Evolutionary conservation across 1,140 invertebrate species (phyloP), one percentile per base, ranked within the genome.

Genomic region (Laodelphax striatellus): DNA sequence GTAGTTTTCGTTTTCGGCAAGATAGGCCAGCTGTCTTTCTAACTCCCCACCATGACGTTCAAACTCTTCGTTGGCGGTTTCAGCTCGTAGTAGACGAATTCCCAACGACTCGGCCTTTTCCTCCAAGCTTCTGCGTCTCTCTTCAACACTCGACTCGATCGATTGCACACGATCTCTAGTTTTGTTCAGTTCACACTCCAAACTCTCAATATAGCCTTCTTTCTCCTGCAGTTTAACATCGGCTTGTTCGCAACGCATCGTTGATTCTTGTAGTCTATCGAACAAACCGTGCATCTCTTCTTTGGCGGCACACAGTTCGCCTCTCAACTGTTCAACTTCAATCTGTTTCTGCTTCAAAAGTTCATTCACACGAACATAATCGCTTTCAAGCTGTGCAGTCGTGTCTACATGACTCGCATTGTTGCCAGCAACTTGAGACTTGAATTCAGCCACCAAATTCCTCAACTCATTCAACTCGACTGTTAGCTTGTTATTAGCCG

Each of bases 191-290:
- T 88, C 84, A 16, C 76, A 72, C 65, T 88, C 82, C 46, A 88
- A 73, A 55, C 78, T 82, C 70, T 88, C 85, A 46, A 87, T 82
- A 63, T 84, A 83, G 10, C 83, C 76, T 65, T 87, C 83, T 54
- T 83, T 71, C 70, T 88, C 84, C 68, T 86, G 82, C 19, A 88
- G 68, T 71, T 87, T 88, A 5, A 80, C 80, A 55, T 84, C 73
- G 31, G 52, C 53, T 57, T 43, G 43, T 55, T 64, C 58, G 41
- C 57, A 62, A 17, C 57, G 56, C 11, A 19, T n/a, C 21, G 65
- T 62, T 9, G 62, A 56, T 22, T 60, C 62, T 50, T 58, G 55
- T 16, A 70, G 56, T 55, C 65, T 57, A 17, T 61, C 43, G 24
- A 54, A 42, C 38, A 68, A 55, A n/a, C 61, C 55, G 17, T 63